Base-by-base conservation (phyloP, 2,113 vertebrate species). In the Clarias gariepinus region DNA sequence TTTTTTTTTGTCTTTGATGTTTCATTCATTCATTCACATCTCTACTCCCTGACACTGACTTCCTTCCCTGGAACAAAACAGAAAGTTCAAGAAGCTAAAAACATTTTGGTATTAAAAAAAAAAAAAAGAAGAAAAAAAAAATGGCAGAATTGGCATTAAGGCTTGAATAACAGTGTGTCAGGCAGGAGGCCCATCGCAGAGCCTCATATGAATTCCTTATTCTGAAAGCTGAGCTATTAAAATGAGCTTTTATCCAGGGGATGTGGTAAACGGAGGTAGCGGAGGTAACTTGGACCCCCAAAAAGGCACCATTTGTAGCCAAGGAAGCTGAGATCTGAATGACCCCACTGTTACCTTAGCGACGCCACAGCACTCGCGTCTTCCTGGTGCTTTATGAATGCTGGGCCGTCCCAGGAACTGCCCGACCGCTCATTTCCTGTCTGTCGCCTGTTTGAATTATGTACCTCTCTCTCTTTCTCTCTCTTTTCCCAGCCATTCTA, bases 391-490 rank as follows among this genome's bases (percentile, higher is more conserved):
- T 87, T 96, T 96, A 96, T 96, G 94, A 97, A 96, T 97, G 97
- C 97, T 96, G 97, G 96, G 94, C 95, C 94, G 95, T 94, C 96
- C 96, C 96, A 97, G 96, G 96, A 97, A 96, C 96, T 96, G 93
- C 95, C 96, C 96, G 95, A 97, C 95, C 94, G 96, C 96, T 98
- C 97, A 97, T 98, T 99, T 99, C 98, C 98, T 98, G 97, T 97
- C 97, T 98, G 97, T 98, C 96, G 96, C 97, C 97, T 99, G 96
- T 97, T 98, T 97, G 96, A 99, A 98, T 98, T 98, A 98, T 92
- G 93, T 96, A 95, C 96, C 96, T 94, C 95, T 95, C 88, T 89
- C 89, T 91, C 90, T 89, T 94, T 78, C 94, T 95, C 95, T 95
- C 88, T 84, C 13, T 90, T 95, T 84, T 93, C 95, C 95, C 85